phyloP scores from a whole-genome alignment of 2,888 invertebrate genomes.

The Eilema depressum region DNA sequence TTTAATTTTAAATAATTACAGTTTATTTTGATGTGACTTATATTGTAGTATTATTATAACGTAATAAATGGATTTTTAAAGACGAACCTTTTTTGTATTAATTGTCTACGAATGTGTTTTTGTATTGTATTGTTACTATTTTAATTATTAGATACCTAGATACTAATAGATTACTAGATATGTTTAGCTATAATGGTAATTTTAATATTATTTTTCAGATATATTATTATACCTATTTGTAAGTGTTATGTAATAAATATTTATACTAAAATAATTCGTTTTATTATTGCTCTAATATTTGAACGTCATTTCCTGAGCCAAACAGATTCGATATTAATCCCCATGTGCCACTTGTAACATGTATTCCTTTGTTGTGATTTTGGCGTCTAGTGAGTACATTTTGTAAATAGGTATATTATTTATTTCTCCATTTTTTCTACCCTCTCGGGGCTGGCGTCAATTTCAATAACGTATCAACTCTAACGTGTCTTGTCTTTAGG shows the following conservation, averaged over 20 bases:
- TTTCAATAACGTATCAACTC: not conserved
- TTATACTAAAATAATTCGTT: not conserved
- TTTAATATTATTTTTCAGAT: slow-evolving; percentile 22
- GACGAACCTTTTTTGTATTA: not conserved
- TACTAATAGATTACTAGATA: not conserved
- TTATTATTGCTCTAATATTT: not conserved
- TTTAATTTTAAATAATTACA: not conserved
- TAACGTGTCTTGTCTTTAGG: not conserved
- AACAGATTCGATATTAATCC: slow-evolving; percentile 3
- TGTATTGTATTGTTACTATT: not conserved
- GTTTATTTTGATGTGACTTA: not conserved
- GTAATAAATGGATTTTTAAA: not conserved
- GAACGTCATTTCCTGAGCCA: not conserved
- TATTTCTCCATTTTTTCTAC: not conserved
- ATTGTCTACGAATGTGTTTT: not conserved
- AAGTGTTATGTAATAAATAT: slow-evolving; percentile 36
- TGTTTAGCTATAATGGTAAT: slow-evolving; percentile 23
- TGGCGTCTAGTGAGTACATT: slow-evolving; percentile 33
- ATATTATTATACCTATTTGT: slow-evolving; percentile 21
- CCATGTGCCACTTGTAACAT: not conserved
- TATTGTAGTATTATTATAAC: no score
- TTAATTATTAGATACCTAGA: not conserved
- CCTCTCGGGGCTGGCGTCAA: no score
- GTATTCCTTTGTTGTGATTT: slow-evolving; percentile 9
- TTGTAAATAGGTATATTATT: not conserved